Conservation (phyloP, 1,140 invertebrate species). For the Latrodectus geometricus region DNA sequence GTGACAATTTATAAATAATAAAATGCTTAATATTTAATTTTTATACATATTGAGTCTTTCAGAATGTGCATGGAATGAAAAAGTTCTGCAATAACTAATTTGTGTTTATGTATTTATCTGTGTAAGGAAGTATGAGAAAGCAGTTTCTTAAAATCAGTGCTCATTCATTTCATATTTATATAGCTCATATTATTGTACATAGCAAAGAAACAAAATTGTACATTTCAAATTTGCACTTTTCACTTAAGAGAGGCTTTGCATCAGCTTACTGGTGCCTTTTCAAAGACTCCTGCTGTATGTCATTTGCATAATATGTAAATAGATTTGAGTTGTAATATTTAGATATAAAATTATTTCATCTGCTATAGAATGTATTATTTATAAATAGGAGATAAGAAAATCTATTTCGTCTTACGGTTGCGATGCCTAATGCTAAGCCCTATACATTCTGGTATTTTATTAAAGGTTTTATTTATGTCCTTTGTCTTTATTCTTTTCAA, state of each 20-base stretch:
- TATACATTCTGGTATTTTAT: background rate
- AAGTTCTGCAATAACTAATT: too few relatives aligned
- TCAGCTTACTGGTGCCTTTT: background rate
- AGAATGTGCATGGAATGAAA: too few relatives aligned
- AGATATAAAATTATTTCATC: background rate
- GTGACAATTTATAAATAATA: too few relatives aligned
- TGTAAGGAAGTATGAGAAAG: background rate
- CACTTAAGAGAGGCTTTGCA: background rate
- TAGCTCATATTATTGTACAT: background rate
- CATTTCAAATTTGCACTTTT: background rate
- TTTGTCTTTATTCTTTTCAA: background rate
- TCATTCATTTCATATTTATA: background rate
- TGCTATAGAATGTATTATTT: conserved; percentile 1
- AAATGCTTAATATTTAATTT: too few relatives aligned
- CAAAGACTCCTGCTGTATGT: background rate
- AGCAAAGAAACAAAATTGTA: background rate
- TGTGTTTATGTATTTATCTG: too few relatives aligned
- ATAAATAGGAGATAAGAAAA: background rate
- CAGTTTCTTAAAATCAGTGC: background rate
- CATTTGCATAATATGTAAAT: background rate
- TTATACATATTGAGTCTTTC: too few relatives aligned
- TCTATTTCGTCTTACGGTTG: background rate
- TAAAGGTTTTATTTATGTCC: background rate
- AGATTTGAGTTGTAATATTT: background rate
- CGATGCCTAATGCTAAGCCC: background rate